Evolutionary conservation across 23 tunicate species (phyloP).

Genomic region (Clavelina lepadiformis): DNA sequence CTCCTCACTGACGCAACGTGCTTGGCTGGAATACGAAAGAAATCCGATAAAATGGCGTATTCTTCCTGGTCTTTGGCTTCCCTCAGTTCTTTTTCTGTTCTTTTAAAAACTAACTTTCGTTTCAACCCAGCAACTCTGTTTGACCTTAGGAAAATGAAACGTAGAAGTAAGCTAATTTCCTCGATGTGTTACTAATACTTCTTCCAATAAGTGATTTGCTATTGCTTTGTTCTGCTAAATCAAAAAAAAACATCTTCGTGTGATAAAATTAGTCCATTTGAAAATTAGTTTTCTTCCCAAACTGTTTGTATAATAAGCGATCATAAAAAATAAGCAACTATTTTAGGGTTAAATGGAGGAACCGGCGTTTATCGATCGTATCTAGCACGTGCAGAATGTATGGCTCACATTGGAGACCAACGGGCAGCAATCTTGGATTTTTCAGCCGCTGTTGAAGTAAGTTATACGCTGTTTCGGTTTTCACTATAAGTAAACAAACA

Average conservation of each 20-base stretch:
- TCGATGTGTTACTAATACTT: too few relatives aligned
- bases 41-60: constrained; percentile 41
- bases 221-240: not conserved
- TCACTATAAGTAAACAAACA: not conserved
- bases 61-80: constrained; percentile 73
- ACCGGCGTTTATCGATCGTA: constrained; percentile 73
- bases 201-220: too few relatives aligned
- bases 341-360: constrained; percentile 43
- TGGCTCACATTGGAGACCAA: constrained; percentile 88
- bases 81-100: not conserved
- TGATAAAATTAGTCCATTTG: not conserved
- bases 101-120: constrained; percentile 16
- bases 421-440: constrained; percentile 65
- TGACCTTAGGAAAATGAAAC: constrained; percentile 28
- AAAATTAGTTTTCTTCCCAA: too few relatives aligned
- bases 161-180: constrained; percentile 57
- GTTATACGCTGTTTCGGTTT: not conserved
- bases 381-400: constrained; percentile 84
- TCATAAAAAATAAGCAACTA: too few relatives aligned
- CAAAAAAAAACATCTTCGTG: not conserved
- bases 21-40: constrained; percentile 54
- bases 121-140: constrained; percentile 28
- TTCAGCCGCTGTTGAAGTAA: constrained; percentile 81
- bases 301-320: too few relatives aligned
- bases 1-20: constrained; percentile 65